Base-by-base conservation (phyloP, 2,113 vertebrate species). In the Uria lomvia region DNA sequence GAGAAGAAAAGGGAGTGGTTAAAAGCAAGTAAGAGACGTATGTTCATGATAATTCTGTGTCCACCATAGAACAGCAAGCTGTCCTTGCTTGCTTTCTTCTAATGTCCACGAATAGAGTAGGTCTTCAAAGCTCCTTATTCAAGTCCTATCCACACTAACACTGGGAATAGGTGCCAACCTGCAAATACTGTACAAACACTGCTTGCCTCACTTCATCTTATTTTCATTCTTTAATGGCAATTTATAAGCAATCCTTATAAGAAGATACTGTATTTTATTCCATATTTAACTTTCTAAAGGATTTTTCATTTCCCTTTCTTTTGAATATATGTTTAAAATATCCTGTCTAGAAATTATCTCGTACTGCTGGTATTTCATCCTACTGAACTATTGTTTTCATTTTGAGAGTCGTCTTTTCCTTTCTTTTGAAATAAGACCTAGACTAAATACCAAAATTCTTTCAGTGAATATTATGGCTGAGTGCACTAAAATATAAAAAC, bases 401-500 rank as follows among this genome's bases (percentile, higher is more conserved):
- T 79, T 38, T 75, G 43, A 89, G 67, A 84, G 15, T 59, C 8
- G 2, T 89, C 59, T 65, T 91, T 92, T 93, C 73, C 81, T 94
- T 95, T 86, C 92, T 97, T 86, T 90, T 94, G 81, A 94, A 81
- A 77, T 80, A 76, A 97, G 67, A 72, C 50, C 80, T 71, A 86
- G 92, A 90, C 88, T 88, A 94, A 97, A 96, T 90, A 94, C 87
- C 70, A 94, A 89, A 93, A 88, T 90, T 96, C 74, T 90, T 94
- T 95, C 85, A 70, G 52, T 94, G 86, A 62, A 26, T 97, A 94
- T 95, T 97, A 97, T 93, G 88, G 86, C 95, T 95, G 94, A 97
- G 95, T 94, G 80, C 92, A 97, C 98, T 98, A 98, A 98, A 98
- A 98, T 98, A 98, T 98, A 98, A 98, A 98, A 98, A 96, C 97